phyloP scores from a whole-genome alignment of 2,113 vertebrate species.

The Tursiops truncatus region DNA sequence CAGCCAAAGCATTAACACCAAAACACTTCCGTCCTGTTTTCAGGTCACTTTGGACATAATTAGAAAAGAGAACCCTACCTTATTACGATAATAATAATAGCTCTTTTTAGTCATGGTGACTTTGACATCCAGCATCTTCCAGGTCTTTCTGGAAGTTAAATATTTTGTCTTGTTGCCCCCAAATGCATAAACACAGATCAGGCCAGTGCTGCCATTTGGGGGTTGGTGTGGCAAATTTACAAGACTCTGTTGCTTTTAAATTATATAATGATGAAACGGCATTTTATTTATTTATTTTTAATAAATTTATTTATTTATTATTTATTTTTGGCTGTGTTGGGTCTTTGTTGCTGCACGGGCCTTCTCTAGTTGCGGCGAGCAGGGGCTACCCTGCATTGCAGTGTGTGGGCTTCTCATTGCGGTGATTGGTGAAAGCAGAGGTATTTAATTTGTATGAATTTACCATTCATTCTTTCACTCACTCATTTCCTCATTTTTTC shows the following conservation, averaged over 20 bases:
- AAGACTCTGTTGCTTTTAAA: not conserved
- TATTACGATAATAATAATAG: too few relatives aligned
- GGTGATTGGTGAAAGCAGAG: not conserved
- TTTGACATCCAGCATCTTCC: not conserved
- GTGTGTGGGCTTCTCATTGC: too few relatives aligned
- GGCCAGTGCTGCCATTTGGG: not conserved
- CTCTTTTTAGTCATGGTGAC: not conserved
- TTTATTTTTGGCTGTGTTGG: too few relatives aligned
- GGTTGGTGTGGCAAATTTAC: not conserved
- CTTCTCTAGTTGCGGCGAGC: too few relatives aligned
- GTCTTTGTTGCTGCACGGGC: too few relatives aligned
- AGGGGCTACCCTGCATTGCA: too few relatives aligned
- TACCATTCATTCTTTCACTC: not conserved
- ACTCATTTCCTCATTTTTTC: not conserved
- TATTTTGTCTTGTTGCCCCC: not conserved
- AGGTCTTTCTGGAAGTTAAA: not conserved
- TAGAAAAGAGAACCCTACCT: not conserved
- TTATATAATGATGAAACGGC: not conserved
- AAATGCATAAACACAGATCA: not conserved
- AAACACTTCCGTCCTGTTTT: not conserved
- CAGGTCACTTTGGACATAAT: not conserved
- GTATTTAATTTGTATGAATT: not conserved
- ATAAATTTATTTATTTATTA: too few relatives aligned
- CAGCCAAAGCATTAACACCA: not conserved
- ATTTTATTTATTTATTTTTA: too few relatives aligned